These are phyloP conservation scores for Psilopsiagon aurifrons DNA, from an alignment of 2,113 vertebrate genomes.

Conservation along the genomic window DNA sequence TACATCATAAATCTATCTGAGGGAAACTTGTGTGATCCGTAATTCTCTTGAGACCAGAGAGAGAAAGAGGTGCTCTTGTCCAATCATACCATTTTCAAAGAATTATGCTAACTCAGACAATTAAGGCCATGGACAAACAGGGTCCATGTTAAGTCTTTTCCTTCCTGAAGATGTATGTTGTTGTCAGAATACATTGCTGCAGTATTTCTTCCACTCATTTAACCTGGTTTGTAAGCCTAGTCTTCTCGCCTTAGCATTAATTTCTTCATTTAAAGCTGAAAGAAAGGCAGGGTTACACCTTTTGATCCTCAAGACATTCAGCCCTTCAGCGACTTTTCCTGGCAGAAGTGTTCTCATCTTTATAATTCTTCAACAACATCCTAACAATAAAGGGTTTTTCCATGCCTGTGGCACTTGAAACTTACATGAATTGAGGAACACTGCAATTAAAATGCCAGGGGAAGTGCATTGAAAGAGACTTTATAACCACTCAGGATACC, in stretches of 20 bases:
- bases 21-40: background rate
- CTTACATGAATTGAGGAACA: conserved; percentile 2
- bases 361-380: background rate
- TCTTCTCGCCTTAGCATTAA: background rate
- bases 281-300: background rate
- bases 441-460: conserved; percentile 18
- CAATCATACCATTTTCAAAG: background rate
- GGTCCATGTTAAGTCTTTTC: background rate
- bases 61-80: background rate
- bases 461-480: background rate
- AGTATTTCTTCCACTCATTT: background rate
- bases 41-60: background rate
- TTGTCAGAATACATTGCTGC: background rate
- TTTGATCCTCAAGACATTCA: conserved; percentile 12
- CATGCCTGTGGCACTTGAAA: background rate
- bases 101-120: background rate
- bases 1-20: background rate
- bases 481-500: background rate
- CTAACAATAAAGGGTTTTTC: background rate
- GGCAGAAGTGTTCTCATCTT: background rate
- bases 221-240: background rate
- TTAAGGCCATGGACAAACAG: background rate
- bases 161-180: background rate
- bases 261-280: background rate
- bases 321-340: background rate